Base-by-base conservation (phyloP, 2,797 vertebrate species). In the Phoxinus dragarum region DNA sequence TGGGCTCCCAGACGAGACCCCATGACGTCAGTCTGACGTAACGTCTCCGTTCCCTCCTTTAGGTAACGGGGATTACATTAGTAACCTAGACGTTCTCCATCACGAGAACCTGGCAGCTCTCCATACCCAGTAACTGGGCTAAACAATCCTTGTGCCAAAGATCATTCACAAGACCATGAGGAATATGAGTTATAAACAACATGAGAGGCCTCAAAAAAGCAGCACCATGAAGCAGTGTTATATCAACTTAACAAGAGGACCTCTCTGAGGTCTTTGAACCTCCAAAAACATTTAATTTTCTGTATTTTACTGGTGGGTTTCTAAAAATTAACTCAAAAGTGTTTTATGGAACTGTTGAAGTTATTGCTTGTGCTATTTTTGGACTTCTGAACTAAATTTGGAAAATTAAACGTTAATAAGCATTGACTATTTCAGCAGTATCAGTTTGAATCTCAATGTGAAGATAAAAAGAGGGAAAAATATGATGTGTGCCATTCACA, bases 61-160 rank as follows among this genome's bases (percentile, higher is more conserved):
- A 49, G 47, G 47, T 12, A 47, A 5, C 1, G 4, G 4, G 12
- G 47, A 4, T 47, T 47, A 47, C 14, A 38, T 38, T 38, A 47
- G 47, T 16, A 49, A 49, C 47, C 47, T 17, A 49, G 16, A 49
- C 47, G 5, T 49, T 85, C 77, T 81, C 17, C 89, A 90, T 89
- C 88, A 88, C 79, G 86, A 90, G 85, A 90, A 89, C 90, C 84
- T 92, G 88, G 82, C 89, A 75, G 86, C 79, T 59, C 81, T 88
- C 88, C 79, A 77, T 54, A 69, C 64, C 86, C 86, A 78, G 81
- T 79, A 74, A 89, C 42, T 72, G 67, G 71, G 54, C 82, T 86
- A 86, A 90, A 89, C 81, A 87, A 76, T 82, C 68, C 69, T 44
- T 69, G 67, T 59, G 85, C 87, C 79, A 81, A 87, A 73, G 52